Conservation (phyloP, 1,140 invertebrate species). For the Drosophila biarmipes region DNA sequence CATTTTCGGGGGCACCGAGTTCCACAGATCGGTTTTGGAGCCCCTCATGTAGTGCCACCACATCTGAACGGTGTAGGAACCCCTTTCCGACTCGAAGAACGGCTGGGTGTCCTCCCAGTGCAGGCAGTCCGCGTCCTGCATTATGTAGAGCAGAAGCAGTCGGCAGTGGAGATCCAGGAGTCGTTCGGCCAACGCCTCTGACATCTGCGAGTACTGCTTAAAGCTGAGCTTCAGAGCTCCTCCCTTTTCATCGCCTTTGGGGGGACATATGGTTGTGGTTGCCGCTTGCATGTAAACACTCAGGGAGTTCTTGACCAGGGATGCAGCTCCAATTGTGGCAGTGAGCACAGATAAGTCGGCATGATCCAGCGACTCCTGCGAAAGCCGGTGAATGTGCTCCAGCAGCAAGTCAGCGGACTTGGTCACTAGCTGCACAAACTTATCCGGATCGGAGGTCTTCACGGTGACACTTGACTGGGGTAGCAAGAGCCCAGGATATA, state of each 20-base stretch:
- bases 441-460: conserved; percentile 89
- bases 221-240: conserved; percentile 86
- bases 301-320: conserved; percentile 90
- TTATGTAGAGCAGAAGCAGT: conserved; percentile 90
- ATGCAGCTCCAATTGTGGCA: conserved; percentile 90
- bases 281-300: conserved; percentile 87
- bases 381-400: conserved; percentile 91
- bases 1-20: conserved; percentile 92
- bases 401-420: conserved; percentile 88
- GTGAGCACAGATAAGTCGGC: conserved; percentile 91
- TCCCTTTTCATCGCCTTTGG: conserved; percentile 82
- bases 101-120: conserved; percentile 87
- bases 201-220: conserved; percentile 91
- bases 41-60: conserved; percentile 95
- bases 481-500: background rate
- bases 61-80: conserved; percentile 92
- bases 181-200: conserved; percentile 91
- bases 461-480: conserved; percentile 85
- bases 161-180: conserved; percentile 91
- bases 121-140: conserved; percentile 91
- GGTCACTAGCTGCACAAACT: conserved; percentile 88
- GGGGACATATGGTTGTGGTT: conserved; percentile 77
- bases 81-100: conserved; percentile 89
- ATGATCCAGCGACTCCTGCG: conserved; percentile 92
- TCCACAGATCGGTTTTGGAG: conserved; percentile 91